Evolutionary conservation across 2,888 invertebrate genomes (phyloP).

Genomic region (Lingula anatina): DNA sequence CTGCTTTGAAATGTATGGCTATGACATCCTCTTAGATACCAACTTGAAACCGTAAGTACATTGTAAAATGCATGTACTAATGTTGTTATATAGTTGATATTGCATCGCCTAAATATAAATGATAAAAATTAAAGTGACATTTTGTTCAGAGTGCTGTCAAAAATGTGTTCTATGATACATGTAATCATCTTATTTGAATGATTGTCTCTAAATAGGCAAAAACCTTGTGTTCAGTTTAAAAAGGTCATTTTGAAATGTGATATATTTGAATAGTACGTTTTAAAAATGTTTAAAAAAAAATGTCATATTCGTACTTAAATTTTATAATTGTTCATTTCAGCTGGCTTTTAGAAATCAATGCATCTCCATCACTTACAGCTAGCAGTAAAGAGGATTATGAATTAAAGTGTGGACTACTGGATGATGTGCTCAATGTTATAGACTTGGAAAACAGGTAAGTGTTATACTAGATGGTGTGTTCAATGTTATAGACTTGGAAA

Average conservation of each 20-base stretch:
- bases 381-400: slow-evolving; percentile 60
- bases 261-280: no score
- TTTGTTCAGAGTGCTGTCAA: no score
- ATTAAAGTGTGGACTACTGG: slow-evolving; percentile 59
- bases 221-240: no score
- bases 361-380: slow-evolving; percentile 61
- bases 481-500: slow-evolving; percentile 60
- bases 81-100: not conserved
- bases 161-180: no score
- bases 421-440: slow-evolving; percentile 60
- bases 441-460: slow-evolving; percentile 56
- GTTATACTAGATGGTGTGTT: slow-evolving; percentile 58
- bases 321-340: no score
- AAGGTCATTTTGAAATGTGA: no score
- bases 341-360: slow-evolving; percentile 62
- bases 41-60: slow-evolving; percentile 58
- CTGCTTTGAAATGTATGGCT: slow-evolving; percentile 64
- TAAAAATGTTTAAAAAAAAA: no score
- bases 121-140: no score
- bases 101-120: no score
- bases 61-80: not conserved
- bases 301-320: no score
- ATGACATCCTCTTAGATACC: slow-evolving; percentile 61
- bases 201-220: no score
- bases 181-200: no score